Evolutionary conservation across 2,888 invertebrate genomes (phyloP).

Genomic region (Amblyjoppa fuscipennis): DNA sequence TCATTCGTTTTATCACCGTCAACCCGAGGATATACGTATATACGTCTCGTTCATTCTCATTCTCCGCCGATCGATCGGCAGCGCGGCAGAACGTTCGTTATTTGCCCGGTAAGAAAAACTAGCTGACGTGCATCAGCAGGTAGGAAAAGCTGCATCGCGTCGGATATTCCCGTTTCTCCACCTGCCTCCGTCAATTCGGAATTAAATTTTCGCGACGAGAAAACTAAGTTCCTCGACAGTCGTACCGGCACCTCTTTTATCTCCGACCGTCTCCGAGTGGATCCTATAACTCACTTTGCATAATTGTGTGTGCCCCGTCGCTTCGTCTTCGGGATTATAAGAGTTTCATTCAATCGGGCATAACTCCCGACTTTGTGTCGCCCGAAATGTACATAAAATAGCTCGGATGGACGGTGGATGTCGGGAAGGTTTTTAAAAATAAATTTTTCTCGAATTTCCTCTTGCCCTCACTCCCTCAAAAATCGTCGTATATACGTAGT

Average conservation of each 20-base stretch:
- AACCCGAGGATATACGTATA: not conserved
- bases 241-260: not conserved
- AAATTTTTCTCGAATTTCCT: conserved; percentile 19
- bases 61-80: conserved; percentile 47
- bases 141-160: conserved; percentile 23
- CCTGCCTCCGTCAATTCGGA: conserved; percentile 49
- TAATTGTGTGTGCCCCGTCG: conserved; percentile 47
- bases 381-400: conserved; percentile 36
- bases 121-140: conserved; percentile 28
- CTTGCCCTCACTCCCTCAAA: not conserved
- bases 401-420: conserved; percentile 15
- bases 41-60: conserved; percentile 48
- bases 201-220: conserved; percentile 58
- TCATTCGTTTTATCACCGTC: conserved; percentile 30
- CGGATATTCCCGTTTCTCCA: conserved; percentile 20
- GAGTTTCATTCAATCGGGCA: conserved; percentile 53
- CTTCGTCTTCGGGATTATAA: conserved; percentile 46
- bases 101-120: conserved; percentile 22
- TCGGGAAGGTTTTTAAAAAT: conserved; percentile 42
- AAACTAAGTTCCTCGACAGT: conserved; percentile 49
- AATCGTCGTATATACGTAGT: conserved; percentile 11
- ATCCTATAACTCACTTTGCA: conserved; percentile 60
- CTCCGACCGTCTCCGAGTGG: conserved; percentile 24
- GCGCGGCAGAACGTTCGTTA: conserved; percentile 23
- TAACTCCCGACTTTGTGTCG: conserved; percentile 6